Conservation (phyloP, 2,113 vertebrate genomes). For the Calyptommatus sinebrachiatus region DNA sequence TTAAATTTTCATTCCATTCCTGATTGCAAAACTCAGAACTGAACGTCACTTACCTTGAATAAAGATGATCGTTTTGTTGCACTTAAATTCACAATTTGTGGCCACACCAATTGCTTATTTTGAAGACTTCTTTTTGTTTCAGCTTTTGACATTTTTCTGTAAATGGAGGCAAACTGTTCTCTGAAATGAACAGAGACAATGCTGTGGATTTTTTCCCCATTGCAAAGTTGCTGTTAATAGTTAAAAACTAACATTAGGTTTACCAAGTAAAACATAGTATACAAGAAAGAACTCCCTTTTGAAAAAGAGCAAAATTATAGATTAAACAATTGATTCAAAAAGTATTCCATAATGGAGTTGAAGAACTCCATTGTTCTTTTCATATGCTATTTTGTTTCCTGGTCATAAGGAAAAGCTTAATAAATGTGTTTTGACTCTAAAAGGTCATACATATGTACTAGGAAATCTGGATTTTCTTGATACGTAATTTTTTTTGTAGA, state of each 20-base stretch:
- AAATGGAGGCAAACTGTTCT: conserved; percentile 39
- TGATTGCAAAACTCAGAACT: neutral
- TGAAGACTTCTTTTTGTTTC: conserved; percentile 27
- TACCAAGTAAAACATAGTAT: conserved; percentile 10
- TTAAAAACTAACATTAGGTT: conserved; percentile 10
- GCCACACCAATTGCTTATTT: conserved; percentile 16
- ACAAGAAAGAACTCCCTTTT: neutral
- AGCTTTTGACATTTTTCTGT: conserved; percentile 13
- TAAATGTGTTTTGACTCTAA: neutral
- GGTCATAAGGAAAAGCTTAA: neutral
- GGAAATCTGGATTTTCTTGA: too few relatives aligned
- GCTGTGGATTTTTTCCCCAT: neutral
- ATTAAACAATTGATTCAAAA: neutral
- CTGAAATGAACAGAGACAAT: conserved; percentile 26
- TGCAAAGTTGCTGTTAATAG: conserved; percentile 27
- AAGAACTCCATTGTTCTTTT: neutral
- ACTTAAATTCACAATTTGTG: conserved; percentile 5
- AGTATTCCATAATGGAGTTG: neutral
- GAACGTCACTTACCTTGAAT: neutral
- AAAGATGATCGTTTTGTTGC: conserved; percentile 4
- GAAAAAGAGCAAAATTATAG: neutral
- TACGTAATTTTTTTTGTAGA: too few relatives aligned
- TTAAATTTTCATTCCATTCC: conserved; percentile 24
- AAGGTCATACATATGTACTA: too few relatives aligned
- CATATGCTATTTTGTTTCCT: neutral